Conservation (phyloP, 2,797 vertebrate species). For the Chaetophractus vellerosus region DNA sequence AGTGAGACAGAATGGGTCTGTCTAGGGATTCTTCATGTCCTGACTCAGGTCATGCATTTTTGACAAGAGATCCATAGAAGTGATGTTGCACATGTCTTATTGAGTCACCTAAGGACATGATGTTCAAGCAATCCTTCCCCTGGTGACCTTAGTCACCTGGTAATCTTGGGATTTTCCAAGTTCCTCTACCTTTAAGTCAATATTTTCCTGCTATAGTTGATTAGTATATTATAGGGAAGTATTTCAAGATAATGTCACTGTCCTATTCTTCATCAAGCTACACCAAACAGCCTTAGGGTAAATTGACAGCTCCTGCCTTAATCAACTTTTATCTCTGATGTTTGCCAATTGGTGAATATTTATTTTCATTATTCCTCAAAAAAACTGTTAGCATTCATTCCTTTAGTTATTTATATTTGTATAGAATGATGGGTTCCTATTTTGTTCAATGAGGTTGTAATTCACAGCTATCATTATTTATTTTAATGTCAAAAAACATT, state of each 20-base stretch:
- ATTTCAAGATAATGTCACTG: neutral
- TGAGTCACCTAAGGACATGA: neutral
- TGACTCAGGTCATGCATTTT: neutral
- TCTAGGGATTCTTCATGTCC: neutral
- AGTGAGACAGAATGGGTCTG: neutral
- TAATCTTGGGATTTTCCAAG: neutral
- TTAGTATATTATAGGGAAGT: neutral
- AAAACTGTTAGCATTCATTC: neutral
- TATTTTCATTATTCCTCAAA: neutral
- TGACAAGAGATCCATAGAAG: neutral
- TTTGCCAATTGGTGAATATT: neutral
- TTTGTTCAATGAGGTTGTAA: neutral
- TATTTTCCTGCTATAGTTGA: neutral
- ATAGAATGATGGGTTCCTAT: neutral
- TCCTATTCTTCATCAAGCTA: neutral
- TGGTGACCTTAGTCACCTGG: neutral
- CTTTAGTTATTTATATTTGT: neutral
- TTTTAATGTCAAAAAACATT: constrained; percentile 3
- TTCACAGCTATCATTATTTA: neutral
- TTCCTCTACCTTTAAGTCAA: neutral
- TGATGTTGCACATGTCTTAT: neutral
- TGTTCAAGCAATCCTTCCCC: neutral
- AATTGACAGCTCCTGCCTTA: neutral
- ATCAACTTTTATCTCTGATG: neutral
- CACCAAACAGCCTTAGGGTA: neutral